Evolutionary conservation across 2,113 vertebrate genomes (phyloP).

Genomic region (Orcinus orca): DNA sequence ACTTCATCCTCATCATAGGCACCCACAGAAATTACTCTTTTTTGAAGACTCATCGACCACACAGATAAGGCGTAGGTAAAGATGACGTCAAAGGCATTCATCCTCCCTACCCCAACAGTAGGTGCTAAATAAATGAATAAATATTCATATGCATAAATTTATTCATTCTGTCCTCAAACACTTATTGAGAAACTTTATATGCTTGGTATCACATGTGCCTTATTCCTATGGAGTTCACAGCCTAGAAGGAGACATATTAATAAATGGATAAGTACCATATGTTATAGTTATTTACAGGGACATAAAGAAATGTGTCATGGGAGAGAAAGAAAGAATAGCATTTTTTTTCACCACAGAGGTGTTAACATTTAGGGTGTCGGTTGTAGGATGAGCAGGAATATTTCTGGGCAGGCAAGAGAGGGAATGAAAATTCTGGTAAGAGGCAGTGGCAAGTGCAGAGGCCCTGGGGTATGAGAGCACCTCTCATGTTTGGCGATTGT

Average conservation of each 20-base stretch:
- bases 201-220: not conserved
- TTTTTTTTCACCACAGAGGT: not conserved
- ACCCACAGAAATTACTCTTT: not conserved
- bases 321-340: not conserved
- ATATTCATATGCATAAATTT: not conserved
- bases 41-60: not conserved
- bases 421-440: not conserved
- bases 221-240: not conserved
- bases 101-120: not conserved
- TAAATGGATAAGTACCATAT: not conserved
- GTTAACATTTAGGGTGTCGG: not conserved
- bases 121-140: not conserved
- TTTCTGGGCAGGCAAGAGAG: not conserved
- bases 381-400: not conserved
- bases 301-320: not conserved
- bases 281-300: not conserved
- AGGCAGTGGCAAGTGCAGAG: not conserved
- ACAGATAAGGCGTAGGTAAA: not conserved
- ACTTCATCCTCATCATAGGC: not conserved
- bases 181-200: not conserved
- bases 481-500: not conserved
- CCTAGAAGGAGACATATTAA: not conserved
- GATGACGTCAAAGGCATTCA: not conserved
- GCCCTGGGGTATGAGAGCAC: not conserved
- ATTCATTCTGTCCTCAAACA: not conserved